Evolutionary conservation across 1,140 invertebrate species (phyloP).

Genomic region (Drosophila neocordata): DNA sequence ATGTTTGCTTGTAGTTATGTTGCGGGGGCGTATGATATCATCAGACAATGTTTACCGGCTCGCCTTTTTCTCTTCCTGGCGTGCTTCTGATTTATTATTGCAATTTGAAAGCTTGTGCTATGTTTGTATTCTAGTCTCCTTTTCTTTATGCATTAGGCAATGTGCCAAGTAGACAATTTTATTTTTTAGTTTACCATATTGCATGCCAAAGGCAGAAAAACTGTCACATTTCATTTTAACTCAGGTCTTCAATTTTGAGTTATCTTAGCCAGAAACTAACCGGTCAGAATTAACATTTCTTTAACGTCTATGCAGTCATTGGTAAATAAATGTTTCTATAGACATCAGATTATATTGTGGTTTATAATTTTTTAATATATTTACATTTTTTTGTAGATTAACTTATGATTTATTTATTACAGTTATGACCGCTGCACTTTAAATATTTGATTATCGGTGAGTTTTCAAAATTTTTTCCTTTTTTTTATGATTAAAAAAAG

Average conservation of each 20-base stretch:
- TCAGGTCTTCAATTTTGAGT: neutral
- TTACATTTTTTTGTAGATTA: neutral
- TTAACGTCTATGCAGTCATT: neutral
- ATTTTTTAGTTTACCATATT: neutral
- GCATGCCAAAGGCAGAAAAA: neutral
- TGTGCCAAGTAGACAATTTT: slow-evolving; percentile 24
- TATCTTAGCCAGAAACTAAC: neutral
- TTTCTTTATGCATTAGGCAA: slow-evolving; percentile 31
- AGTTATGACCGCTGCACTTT: slow-evolving; percentile 14
- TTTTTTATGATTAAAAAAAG: slow-evolving; percentile 2
- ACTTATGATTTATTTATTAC: neutral
- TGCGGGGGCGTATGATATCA: slow-evolving; percentile 56
- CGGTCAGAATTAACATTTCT: neutral
- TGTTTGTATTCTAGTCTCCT: slow-evolving; percentile 26
- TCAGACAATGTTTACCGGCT: slow-evolving; percentile 47
- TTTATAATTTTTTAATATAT: neutral
- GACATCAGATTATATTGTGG: too few relatives aligned
- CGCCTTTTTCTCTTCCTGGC: slow-evolving; percentile 40
- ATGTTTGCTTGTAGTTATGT: slow-evolving; percentile 32
- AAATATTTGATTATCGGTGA: slow-evolving; percentile 5
- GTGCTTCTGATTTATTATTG: slow-evolving; percentile 50
- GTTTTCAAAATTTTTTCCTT: slow-evolving; percentile 16
- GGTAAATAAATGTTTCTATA: too few relatives aligned
- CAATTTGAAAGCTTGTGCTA: slow-evolving; percentile 28
- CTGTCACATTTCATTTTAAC: neutral